Percentiles rank a stretch among this genome's conserved stretches.
phyloP scores from a whole-genome alignment of 2,113 vertebrate genomes.

The Centropus bengalensis region DNA sequence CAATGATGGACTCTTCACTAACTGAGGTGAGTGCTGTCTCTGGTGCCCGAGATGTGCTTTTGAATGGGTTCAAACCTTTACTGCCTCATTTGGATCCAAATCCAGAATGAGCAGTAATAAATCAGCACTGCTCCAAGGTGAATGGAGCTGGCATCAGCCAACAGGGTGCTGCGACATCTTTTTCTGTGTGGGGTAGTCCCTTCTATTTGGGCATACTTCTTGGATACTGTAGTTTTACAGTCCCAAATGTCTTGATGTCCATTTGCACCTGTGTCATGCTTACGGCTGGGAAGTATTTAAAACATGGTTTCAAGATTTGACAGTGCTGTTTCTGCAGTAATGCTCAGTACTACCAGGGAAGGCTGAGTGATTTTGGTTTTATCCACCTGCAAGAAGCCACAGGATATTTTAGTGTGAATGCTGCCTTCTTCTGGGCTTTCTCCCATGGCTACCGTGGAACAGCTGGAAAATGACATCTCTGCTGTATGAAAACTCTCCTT shows the following conservation, averaged over 20 bases:
- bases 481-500: background rate
- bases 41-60: background rate
- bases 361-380: background rate
- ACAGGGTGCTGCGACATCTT: background rate
- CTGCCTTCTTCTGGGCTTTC: background rate
- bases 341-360: background rate
- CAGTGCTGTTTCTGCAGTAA: background rate
- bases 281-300: background rate
- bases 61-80: background rate
- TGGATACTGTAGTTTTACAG: background rate
- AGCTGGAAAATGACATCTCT: background rate
- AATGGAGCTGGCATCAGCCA: background rate
- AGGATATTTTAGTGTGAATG: background rate
- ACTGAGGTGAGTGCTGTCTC: conserved; percentile 79
- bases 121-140: background rate
- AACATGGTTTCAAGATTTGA: background rate
- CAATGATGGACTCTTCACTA: conserved; percentile 61
- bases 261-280: background rate
- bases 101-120: background rate
- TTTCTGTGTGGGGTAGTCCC: background rate
- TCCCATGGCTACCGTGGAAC: background rate
- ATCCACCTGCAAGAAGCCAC: background rate
- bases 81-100: background rate
- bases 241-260: background rate
- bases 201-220: background rate